phyloP scores from a whole-genome alignment of 2,113 vertebrate genomes.

The Chloroceryle aenea region DNA sequence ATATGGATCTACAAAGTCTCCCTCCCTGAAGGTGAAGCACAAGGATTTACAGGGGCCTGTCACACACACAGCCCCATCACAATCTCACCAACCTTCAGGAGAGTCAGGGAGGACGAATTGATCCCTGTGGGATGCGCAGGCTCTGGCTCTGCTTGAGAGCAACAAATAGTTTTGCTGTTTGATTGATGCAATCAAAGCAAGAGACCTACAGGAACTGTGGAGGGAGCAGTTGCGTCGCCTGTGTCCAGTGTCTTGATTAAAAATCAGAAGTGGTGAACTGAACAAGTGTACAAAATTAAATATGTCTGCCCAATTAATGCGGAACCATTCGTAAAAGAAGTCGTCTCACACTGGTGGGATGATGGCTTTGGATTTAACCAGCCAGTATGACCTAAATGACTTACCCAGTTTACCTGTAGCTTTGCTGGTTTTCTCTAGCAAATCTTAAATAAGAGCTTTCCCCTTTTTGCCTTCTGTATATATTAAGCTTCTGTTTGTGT shows the following conservation, averaged over 20 bases:
- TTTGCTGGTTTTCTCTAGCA: not conserved
- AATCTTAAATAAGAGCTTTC: not conserved
- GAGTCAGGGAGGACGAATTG: not conserved
- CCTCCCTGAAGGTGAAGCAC: not conserved
- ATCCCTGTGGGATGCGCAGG: not conserved
- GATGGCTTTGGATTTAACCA: not conserved
- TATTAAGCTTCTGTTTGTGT: slow-evolving; percentile 2
- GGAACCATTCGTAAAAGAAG: not conserved
- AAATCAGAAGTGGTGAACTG: not conserved
- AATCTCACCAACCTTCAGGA: not conserved
- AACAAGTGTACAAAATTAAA: not conserved
- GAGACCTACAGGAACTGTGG: not conserved
- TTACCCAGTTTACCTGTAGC: not conserved
- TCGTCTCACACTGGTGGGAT: not conserved
- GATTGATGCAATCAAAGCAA: not conserved
- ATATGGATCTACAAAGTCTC: not conserved
- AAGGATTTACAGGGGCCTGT: not conserved
- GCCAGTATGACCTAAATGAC: not conserved
- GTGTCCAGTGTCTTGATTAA: not conserved
- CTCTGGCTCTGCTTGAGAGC: not conserved
- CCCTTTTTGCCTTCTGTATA: not conserved
- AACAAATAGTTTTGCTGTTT: not conserved
- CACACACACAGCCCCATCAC: not conserved
- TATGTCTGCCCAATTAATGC: not conserved
- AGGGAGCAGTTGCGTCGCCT: not conserved